Base-by-base conservation (phyloP, 1,140 invertebrate genomes). In the Odontomachus brunneus region DNA sequence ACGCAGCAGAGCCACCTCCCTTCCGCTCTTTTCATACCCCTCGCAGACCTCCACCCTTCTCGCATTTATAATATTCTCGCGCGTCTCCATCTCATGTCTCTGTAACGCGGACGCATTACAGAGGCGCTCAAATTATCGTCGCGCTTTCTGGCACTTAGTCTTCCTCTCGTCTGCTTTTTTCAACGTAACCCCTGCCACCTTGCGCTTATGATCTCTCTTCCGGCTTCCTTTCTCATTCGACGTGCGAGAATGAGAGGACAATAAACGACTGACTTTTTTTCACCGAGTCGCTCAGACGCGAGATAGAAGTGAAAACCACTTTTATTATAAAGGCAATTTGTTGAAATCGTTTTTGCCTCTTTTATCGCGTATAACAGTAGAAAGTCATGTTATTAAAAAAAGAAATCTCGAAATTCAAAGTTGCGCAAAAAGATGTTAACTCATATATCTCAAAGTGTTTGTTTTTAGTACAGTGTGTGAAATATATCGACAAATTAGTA, bases 51-150 rank as follows among this genome's bases (percentile, higher is more conserved):
- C n/a, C 48, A 22, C 49, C 55, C 51, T 62, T 1, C n/a, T 48
- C n/a, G 26, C 69, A 29, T 67, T 71, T 59, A 49, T 67, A 67
- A 57, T 55, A 48, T 17, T n/a, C 53, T 57, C 53, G 55, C 53
- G 44, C 48, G 33, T 33, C 38, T 44, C 26, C 48, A 15, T 51
- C 75, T 33, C 71, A n/a, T 24, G n/a, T 19, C 72, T 80, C 81
- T 65, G 72, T n/a, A n/a, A n/a, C 84, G 62, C 63, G 33, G 75
- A 80, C 71, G 69, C 67, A 81, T 88, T 86, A 86, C 67, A 33
- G 51, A 53, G 48, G 17, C 57, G 73, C 65, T 88, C 73, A 87
- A 87, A 88, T 87, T 72, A 76, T 83, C 60, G 60, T 87, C 85
- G 38, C 29, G 65, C 15, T 65, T 26, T 24, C 57, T 17, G 26